These are phyloP conservation scores for Macrosteles quadrilineatus DNA, from an alignment of 1,140 invertebrate species.

Conservation along the genomic window DNA sequence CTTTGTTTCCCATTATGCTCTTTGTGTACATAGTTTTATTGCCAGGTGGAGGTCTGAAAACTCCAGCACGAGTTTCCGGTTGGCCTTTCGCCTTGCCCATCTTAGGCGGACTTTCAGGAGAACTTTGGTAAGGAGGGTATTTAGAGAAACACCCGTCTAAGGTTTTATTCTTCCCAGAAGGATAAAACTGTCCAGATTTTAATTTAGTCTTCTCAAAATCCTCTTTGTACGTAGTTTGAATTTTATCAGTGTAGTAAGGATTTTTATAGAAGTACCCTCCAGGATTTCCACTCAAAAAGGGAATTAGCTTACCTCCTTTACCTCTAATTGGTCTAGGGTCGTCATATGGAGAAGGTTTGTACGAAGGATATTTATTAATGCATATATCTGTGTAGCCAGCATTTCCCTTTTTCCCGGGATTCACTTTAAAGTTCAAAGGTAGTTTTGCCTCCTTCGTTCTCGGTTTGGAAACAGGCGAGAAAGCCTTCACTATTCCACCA, in stretches of 20 bases:
- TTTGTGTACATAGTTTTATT: conserved; percentile 33
- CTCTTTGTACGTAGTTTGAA: conserved; percentile 24
- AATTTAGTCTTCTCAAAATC: neutral
- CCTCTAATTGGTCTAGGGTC: neutral
- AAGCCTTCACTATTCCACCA: conserved; percentile 3
- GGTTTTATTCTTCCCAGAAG: conserved; percentile 20
- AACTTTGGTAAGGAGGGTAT: conserved; percentile 6
- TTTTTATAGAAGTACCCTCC: conserved; percentile 25
- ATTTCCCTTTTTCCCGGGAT: conserved; percentile 37
- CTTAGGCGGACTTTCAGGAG: conserved; percentile 12
- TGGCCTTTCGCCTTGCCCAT: neutral
- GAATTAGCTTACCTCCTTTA: neutral
- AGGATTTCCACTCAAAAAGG: neutral
- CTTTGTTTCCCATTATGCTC: conserved; percentile 25
- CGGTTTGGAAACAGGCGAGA: conserved; percentile 8
- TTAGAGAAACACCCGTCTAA: conserved; percentile 33
- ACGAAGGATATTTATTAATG: conserved; percentile 32
- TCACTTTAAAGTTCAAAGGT: conserved; percentile 18
- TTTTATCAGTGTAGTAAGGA: neutral
- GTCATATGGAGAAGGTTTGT: conserved; percentile 18
- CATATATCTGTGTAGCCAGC: conserved; percentile 31
- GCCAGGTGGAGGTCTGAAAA: neutral
- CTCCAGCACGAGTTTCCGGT: neutral
- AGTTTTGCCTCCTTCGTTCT: conserved; percentile 2
- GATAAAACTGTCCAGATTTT: conserved; percentile 27